phyloP scores from a whole-genome alignment of 2,888 invertebrate species.

The Cybosia mesomella region DNA sequence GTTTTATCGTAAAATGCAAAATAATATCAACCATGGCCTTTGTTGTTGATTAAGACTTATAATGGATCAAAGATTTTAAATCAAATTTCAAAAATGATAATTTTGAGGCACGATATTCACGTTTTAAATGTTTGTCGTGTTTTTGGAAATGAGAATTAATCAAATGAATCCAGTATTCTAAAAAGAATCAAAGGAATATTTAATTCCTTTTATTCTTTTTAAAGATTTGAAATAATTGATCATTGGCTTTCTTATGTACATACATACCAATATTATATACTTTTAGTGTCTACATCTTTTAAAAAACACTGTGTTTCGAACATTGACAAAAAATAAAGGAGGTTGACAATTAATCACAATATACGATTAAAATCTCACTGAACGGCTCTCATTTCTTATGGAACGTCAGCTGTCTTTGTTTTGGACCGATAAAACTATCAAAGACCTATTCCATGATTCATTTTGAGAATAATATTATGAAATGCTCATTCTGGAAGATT shows the following conservation, averaged over 20 bases:
- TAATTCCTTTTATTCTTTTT: not conserved
- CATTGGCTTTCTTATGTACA: not conserved
- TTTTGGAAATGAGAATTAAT: not conserved
- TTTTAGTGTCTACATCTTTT: not conserved
- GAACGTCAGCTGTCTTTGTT: not conserved
- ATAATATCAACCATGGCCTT: too few species aligned
- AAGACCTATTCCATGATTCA: not conserved
- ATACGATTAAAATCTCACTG: not conserved
- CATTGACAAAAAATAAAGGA: not conserved
- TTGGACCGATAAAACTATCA: not conserved
- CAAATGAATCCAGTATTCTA: not conserved
- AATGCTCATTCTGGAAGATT: not conserved
- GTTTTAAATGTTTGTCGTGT: not conserved
- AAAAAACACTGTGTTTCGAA: not conserved
- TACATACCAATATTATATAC: not conserved
- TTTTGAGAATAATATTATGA: not conserved
- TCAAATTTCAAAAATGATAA: not conserved
- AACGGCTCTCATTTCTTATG: not conserved
- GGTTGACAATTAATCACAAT: not conserved
- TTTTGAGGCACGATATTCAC: not conserved
- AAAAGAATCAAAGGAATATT: too few species aligned
- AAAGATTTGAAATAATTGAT: not conserved
- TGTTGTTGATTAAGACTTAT: not conserved
- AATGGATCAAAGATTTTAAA: not conserved
- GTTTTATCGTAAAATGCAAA: too few species aligned